These are phyloP conservation scores for Callipepla squamata DNA, from an alignment of 2,113 vertebrate species.

Conservation along the genomic window DNA sequence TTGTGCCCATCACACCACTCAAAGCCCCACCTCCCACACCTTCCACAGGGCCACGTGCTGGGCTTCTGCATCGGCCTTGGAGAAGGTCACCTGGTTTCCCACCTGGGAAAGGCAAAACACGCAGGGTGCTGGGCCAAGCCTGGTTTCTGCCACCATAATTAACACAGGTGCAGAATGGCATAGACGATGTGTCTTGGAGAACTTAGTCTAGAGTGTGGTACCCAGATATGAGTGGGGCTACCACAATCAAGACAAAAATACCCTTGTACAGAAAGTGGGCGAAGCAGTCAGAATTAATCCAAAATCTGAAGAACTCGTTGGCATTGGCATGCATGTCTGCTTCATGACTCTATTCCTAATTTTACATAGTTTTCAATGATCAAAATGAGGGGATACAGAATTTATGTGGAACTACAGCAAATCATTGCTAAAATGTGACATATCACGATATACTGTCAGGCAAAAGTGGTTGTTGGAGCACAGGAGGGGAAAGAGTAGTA, in stretches of 20 bases:
- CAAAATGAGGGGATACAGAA: background rate
- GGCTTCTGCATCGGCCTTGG: background rate
- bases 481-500: background rate
- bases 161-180: background rate
- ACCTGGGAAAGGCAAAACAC: background rate
- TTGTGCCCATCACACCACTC: background rate
- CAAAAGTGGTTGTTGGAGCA: background rate
- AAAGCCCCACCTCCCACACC: background rate
- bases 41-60: accelerated
- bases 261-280: background rate
- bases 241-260: background rate
- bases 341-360: background rate
- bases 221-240: background rate
- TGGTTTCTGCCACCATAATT: background rate
- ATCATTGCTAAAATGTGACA: background rate
- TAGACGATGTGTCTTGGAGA: background rate
- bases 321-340: background rate
- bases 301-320: background rate
- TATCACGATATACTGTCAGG: background rate
- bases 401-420: background rate
- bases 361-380: background rate
- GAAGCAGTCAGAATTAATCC: background rate
- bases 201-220: background rate
- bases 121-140: background rate
- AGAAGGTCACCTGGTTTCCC: background rate